Conservation (phyloP, 2,113 vertebrate genomes). For the Felis catus region DNA sequence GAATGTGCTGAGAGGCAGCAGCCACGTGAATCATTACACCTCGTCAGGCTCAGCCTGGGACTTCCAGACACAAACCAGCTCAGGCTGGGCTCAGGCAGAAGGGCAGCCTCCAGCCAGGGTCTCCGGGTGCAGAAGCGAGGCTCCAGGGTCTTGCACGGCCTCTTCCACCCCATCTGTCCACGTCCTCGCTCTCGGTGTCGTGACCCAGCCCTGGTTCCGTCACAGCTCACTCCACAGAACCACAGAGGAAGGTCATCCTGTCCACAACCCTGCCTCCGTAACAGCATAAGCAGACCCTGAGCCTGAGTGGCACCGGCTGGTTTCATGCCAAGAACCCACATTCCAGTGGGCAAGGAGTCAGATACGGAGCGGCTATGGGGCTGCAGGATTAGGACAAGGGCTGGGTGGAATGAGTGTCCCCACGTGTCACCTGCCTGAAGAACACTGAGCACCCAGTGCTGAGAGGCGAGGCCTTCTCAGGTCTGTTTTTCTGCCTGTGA, state of each 20-base stretch:
- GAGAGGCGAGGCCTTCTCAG: not conserved
- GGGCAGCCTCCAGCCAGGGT: not conserved
- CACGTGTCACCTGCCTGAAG: not conserved
- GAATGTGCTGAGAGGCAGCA: constrained; percentile 61
- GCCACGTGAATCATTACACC: constrained; percentile 75
- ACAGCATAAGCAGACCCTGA: not conserved
- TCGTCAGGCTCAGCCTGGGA: constrained; percentile 24
- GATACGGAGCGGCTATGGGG: not conserved
- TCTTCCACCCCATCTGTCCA: not conserved
- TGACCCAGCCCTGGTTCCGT: not conserved
- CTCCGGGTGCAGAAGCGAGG: not conserved
- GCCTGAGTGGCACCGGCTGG: not conserved
- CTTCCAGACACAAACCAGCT: constrained; percentile 67
- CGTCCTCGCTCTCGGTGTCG: not conserved
- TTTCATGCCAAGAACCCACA: not conserved
- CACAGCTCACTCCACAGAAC: not conserved
- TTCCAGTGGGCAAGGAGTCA: not conserved
- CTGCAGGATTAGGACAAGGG: not conserved
- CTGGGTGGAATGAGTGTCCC: not conserved
- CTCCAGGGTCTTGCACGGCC: not conserved
- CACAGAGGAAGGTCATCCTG: not conserved
- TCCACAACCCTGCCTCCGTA: not conserved
- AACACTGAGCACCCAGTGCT: not conserved
- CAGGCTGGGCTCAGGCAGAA: not conserved
- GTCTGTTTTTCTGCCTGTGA: not conserved